Evolutionary conservation across 2,888 invertebrate species (phyloP).

Genomic region (Drosophila colorata): DNA sequence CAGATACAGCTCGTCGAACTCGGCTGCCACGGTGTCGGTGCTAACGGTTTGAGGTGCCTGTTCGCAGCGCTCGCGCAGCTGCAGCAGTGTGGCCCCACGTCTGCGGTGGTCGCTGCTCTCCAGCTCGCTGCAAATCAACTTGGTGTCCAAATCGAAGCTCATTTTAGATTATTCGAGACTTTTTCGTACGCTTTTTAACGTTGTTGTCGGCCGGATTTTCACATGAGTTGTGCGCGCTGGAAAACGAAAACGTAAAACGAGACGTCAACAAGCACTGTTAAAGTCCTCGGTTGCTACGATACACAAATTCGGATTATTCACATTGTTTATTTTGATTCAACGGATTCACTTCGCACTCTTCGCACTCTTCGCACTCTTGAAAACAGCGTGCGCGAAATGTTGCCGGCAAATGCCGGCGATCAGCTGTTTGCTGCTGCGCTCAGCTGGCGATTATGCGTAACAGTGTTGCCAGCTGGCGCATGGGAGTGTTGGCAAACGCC

Average conservation of each 20-base stretch:
- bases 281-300: conserved; percentile 56
- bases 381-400: conserved; percentile 24
- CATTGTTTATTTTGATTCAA: conserved; percentile 43
- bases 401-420: conserved; percentile 35
- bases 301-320: conserved; percentile 32
- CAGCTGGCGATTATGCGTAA: neutral
- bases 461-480: conserved; percentile 20
- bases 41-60: neutral
- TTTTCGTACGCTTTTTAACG: conserved; percentile 4
- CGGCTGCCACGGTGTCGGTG: conserved; percentile 42
- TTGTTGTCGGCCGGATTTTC: conserved; percentile 19
- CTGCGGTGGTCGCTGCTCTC: conserved; percentile 59
- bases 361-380: conserved; percentile 4
- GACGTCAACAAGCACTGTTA: conserved; percentile 33
- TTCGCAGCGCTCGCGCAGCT: conserved; percentile 48
- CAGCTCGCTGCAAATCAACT: conserved; percentile 57
- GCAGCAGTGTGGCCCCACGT: conserved; percentile 52
- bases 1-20: conserved; percentile 83
- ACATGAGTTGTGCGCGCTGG: conserved; percentile 30
- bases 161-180: conserved; percentile 24
- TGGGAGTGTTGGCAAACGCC: conserved; percentile 24
- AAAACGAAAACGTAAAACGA: conserved; percentile 40
- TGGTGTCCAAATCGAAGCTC: conserved; percentile 46
- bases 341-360: conserved; percentile 12
- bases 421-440: conserved; percentile 37